Conservation (phyloP, 2,888 invertebrate genomes). For the Limenitis arthemis region DNA sequence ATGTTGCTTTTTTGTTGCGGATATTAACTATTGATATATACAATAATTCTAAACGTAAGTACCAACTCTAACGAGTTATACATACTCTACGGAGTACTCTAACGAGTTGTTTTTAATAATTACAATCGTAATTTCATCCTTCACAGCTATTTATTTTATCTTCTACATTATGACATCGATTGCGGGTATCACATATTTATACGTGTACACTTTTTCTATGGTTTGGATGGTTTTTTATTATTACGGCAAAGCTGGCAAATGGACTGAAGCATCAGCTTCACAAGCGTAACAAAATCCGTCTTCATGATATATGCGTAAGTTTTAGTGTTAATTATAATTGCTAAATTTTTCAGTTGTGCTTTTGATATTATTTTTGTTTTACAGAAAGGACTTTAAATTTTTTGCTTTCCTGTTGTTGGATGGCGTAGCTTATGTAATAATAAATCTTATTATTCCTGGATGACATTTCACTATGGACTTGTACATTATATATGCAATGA, state of each 20-base stretch:
- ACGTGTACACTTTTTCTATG: conserved; percentile 38
- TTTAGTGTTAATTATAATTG: not conserved
- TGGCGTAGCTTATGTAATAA: conserved; percentile 31
- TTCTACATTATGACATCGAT: conserved; percentile 31
- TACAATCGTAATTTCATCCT: not conserved
- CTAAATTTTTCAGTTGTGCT: too few relatives aligned
- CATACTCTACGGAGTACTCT: too few relatives aligned
- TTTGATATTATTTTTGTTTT: conserved; percentile 3
- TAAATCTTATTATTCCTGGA: conserved; percentile 34
- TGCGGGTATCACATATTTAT: conserved; percentile 31
- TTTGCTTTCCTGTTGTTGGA: conserved; percentile 39
- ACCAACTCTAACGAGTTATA: too few relatives aligned
- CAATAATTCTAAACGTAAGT: conserved; percentile 33
- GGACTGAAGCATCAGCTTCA: conserved; percentile 32
- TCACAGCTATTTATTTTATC: conserved; percentile 32
- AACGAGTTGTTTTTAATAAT: conserved; percentile 6
- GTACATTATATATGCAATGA: conserved; percentile 29
- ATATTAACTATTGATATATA: conserved; percentile 37
- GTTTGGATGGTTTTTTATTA: conserved; percentile 38
- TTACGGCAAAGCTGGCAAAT: conserved; percentile 32
- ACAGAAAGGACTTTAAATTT: conserved; percentile 33
- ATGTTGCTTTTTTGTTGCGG: conserved; percentile 36
- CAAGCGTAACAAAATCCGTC: conserved; percentile 35
- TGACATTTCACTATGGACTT: conserved; percentile 35
- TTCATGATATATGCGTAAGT: conserved; percentile 39